Evolutionary conservation across 2,888 invertebrate species (phyloP), one percentile per base, ranked within the genome.

Genomic region (Drosophila quinaria): DNA sequence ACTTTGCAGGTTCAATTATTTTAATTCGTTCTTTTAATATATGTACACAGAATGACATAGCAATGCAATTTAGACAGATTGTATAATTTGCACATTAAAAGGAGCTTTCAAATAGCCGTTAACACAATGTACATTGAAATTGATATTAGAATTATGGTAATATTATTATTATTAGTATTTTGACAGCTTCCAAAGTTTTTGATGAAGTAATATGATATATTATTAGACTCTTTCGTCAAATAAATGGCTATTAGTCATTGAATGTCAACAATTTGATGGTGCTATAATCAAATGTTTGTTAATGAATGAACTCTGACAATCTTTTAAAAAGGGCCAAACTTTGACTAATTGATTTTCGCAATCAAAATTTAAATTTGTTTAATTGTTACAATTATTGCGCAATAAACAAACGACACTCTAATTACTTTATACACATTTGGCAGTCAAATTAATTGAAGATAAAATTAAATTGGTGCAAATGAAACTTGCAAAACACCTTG

Each of bases 151-250:
- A 70, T 63, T 70, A 71, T 78, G 76, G 49, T 65, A 63, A 74
- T 74, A 46, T 46, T 47, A 35, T 42, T 44, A 55, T 25, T 37
- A 46, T 56, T 46, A 37, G 17, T 44, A 49, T 62, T 63, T 62
- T 71, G 72, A 83, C 65, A 71, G 77, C 70, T 50, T 17, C 52
- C 66, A 67, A 61, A 64, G 39, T 67, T 55, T 56, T 33, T 58
- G 69, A 70, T 70, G 47, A 75, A 70, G 55, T 84, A 81, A 84
- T 71, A 42, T 47, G 44, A 29, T 70, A 75, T 84, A 82, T 81
- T 81, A 70, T 76, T 78, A 84, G 74, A 62, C 31, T 49, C 31
- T 62, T 75, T 31, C 54, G 54, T 62, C 70, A 69, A 68, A 47
- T 56, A 22, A 62, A 42, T 51, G 39, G 29, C 41, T 42, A 61